Conservation (phyloP, 2,888 invertebrate species). For the Fragum whitleyi region DNA sequence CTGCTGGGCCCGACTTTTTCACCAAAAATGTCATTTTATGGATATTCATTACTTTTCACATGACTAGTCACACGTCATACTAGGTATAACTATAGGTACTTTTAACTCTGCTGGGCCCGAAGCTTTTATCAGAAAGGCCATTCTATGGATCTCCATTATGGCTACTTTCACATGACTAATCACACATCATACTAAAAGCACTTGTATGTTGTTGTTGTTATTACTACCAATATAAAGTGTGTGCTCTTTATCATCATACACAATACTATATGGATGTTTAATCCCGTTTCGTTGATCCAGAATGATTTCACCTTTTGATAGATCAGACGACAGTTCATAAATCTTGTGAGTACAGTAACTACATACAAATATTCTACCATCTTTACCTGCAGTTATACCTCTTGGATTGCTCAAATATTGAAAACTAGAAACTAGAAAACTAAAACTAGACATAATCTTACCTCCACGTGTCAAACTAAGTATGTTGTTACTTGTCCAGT, state of each 20-base stretch:
- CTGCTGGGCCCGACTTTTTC: too few relatives aligned
- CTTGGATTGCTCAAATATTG: background rate
- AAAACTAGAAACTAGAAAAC: background rate
- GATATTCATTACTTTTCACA: too few relatives aligned
- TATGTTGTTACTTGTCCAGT: background rate
- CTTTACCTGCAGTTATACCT: slow-evolving; percentile 10
- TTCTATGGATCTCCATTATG: too few relatives aligned
- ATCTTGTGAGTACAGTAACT: background rate
- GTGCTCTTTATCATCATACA: slow-evolving; percentile 6
- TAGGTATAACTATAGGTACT: too few relatives aligned
- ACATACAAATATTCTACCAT: slow-evolving; percentile 11
- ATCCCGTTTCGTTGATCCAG: background rate
- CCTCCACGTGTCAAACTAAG: slow-evolving; percentile 1
- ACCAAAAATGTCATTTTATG: too few relatives aligned
- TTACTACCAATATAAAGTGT: background rate
- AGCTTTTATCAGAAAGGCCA: too few relatives aligned
- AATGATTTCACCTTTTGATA: slow-evolving; percentile 6
- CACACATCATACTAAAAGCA: background rate
- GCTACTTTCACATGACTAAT: too few relatives aligned
- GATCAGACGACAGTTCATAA: background rate
- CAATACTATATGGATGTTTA: background rate
- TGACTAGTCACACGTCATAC: too few relatives aligned
- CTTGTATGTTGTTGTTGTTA: background rate
- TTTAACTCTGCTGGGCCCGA: too few relatives aligned
- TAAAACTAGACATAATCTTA: slow-evolving; percentile 1